These are phyloP conservation scores for Ostrea denselamellosa DNA, from an alignment of 1,140 invertebrate species.

Conservation along the genomic window DNA sequence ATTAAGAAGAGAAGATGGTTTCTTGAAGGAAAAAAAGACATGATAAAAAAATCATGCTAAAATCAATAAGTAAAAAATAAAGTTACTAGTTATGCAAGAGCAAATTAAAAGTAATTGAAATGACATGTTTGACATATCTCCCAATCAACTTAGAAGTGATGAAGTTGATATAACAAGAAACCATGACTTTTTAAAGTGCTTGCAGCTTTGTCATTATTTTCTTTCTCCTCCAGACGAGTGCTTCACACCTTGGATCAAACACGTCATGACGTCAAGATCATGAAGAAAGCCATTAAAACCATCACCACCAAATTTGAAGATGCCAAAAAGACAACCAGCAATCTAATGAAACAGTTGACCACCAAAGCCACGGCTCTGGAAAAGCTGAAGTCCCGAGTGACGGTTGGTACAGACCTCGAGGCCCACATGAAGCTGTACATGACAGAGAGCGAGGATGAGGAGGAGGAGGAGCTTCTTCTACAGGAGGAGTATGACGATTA, in stretches of 20 bases:
- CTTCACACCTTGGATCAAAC: slow-evolving; percentile 76
- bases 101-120: too few species aligned
- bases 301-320: slow-evolving; percentile 74
- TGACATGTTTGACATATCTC: too few species aligned
- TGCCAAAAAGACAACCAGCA: slow-evolving; percentile 72
- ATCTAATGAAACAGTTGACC: slow-evolving; percentile 74
- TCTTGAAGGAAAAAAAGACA: background rate
- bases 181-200: background rate
- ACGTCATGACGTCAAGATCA: slow-evolving; percentile 74
- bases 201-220: background rate
- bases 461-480: slow-evolving; percentile 76
- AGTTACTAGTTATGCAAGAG: background rate
- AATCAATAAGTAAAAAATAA: background rate
- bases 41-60: background rate
- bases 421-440: slow-evolving; percentile 77
- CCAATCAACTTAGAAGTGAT: too few species aligned
- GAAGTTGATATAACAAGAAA: too few species aligned
- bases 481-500: slow-evolving; percentile 79
- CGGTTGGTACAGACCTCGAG: slow-evolving; percentile 74
- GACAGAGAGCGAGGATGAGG: slow-evolving; percentile 72
- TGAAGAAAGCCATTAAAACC: slow-evolving; percentile 77
- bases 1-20: too few species aligned
- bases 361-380: slow-evolving; percentile 75
- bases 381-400: slow-evolving; percentile 77
- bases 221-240: slow-evolving; percentile 69